Evolutionary conservation across 1,140 invertebrate genomes (phyloP), one percentile per base, ranked within the genome.

Genomic region (Galleria mellonella): DNA sequence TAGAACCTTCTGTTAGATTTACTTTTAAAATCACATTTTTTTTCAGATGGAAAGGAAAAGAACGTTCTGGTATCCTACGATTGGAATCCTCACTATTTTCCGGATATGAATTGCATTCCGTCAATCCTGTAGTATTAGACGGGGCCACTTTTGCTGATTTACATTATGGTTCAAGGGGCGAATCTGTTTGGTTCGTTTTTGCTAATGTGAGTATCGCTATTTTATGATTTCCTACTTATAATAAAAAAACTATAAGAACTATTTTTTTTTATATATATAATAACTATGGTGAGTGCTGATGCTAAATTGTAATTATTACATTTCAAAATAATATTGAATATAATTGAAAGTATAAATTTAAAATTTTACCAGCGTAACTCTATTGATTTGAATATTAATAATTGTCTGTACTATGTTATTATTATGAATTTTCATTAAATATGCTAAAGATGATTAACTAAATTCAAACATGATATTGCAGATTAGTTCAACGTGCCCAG

Each of bases 111-210:
- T 55, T 90, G 9, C 73, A 82, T 14, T 84, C 82, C 0, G 79
- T 89, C 0, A 86, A 82, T 14, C 86, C 87, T 9, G 73, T 88
- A 0, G 76, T 89, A 3, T 45, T 87, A 2, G 85, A 87, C 49
- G 81, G 77, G 13, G 87, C 85, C 27, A 85, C 81, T 7, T 87
- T 88, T 47, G 83, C 86, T 9, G 87, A 89, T 46, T 66, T 90
- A 37, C 87, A 89, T 45, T 87, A 89, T 52, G 89, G 88, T 4
- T 88, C 86, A 11, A 72, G 87, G 47, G 87, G 82, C 9, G 89
- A 91, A 60, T 87, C 86, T 11, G 67, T 90, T 2, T 91, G 90
- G 90, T 90, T 91, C 57, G 86, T 89, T n/a, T 88, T 91, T 59
- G 85, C 87, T 10, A 91, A 91, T 66, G 88, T 91, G 66, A 84